Evolutionary conservation across 2,797 vertebrate species (phyloP), one percentile per base, ranked within the genome.

Genomic region (Cossypha heuglini): DNA sequence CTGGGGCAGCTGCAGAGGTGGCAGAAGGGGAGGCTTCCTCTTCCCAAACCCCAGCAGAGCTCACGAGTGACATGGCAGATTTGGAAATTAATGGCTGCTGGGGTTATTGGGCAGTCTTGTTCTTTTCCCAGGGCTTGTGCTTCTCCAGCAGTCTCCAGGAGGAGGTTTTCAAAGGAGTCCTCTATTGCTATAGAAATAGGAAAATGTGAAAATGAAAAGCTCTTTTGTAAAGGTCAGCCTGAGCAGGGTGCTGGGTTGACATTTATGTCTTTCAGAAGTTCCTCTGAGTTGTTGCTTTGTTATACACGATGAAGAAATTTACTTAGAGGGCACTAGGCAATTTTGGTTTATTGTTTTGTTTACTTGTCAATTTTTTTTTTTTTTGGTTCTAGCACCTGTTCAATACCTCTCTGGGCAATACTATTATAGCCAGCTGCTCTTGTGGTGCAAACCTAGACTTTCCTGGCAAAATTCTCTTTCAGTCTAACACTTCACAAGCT

Each of bases 201-300:
- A 90, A 66, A 84, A 83, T 86, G 85, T 59, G 81, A 81, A 94
- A 94, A 88, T 88, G 54, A 93, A 83, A 86, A 89, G 25, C 57
- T 46, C 42, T 35, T 77, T 40, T 38, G 31, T 87, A 88, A 95
- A 95, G 95, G 94, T 90, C 95, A 94, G 76, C 48, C 69, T 61
- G 51, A 94, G 95, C 28, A 1, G 89, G n/a, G 33, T 90, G 79
- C 88, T 73, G 82, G 77, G 33, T 46, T 96, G 94, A 94, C 85
- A 94, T 94, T 95, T 97, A 62, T 67, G 85, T 67, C 87, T 96
- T 91, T 93, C 76, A 94, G 73, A 94, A 86, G 69, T 86, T 90
- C 10, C 21, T 93, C 62, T 26, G 45, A 83, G 75, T 83, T 77
- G 63, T 61, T 87, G 86, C 85, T 94, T 91, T 86, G 54, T 80